These are phyloP conservation scores for Porites australiensis DNA, from an alignment of 64 coral and sea anemone species.

Conservation along the genomic window DNA sequence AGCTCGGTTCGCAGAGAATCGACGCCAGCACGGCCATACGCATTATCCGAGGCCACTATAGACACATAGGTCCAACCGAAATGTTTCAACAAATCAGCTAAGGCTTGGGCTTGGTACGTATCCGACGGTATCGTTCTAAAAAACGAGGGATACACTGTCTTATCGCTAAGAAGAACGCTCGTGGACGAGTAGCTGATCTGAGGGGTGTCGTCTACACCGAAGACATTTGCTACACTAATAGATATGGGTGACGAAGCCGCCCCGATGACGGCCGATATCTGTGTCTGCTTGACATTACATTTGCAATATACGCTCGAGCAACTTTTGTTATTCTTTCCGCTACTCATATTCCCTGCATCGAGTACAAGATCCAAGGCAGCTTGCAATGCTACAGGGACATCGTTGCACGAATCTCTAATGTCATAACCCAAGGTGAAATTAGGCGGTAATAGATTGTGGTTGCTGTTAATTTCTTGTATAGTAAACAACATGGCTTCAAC, in stretches of 20 bases:
- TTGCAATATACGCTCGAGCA: slow-evolving; percentile 3
- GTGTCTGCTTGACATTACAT: not conserved
- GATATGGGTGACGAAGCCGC: slow-evolving; percentile 86
- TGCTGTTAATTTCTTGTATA: slow-evolving; percentile 72
- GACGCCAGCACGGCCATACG: slow-evolving; percentile 81
- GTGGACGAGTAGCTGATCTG: slow-evolving; percentile 95
- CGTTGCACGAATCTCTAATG: slow-evolving; percentile 93
- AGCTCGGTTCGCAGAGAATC: slow-evolving; percentile 77
- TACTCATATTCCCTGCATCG: slow-evolving; percentile 27
- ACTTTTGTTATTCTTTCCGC: not conserved
- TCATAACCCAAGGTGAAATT: slow-evolving; percentile 82
- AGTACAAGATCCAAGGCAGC: slow-evolving; percentile 77
- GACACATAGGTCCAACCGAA: slow-evolving; percentile 95
- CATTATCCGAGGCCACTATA: slow-evolving; percentile 80
- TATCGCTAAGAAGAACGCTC: slow-evolving; percentile 81
- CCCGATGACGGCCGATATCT: slow-evolving; percentile 83
- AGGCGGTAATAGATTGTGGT: slow-evolving; percentile 13
- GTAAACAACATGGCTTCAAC: slow-evolving; percentile 93
- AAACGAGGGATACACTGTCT: slow-evolving; percentile 76
- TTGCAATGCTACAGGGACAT: slow-evolving; percentile 67
- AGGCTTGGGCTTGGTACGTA: slow-evolving; percentile 84
- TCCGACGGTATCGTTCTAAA: slow-evolving; percentile 90
- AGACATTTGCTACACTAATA: slow-evolving; percentile 67
- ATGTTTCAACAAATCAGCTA: slow-evolving; percentile 74
- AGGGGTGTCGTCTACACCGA: slow-evolving; percentile 72